Percentiles rank a stretch among this genome's conserved stretches.
Evolutionary conservation across 2,113 vertebrate species (phyloP).

Genomic region (Anguilla japonica): DNA sequence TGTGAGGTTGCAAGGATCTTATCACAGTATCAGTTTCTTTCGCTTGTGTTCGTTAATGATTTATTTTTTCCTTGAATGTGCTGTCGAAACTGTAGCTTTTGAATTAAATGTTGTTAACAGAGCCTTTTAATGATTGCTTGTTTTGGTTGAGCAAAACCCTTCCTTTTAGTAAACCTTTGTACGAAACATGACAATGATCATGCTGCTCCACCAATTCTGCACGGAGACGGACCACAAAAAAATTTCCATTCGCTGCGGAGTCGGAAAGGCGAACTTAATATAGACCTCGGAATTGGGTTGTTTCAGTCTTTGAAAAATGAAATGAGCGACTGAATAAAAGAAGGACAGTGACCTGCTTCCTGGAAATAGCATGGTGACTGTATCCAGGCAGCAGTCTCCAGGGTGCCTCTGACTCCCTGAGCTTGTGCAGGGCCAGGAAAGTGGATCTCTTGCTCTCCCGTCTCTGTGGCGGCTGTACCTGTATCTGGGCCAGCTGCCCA

Average conservation of each 20-base stretch:
- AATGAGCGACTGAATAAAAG: slow-evolving; percentile 59
- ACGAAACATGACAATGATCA: slow-evolving; percentile 11
- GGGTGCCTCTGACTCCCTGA: slow-evolving; percentile 44
- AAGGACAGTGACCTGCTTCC: slow-evolving; percentile 76
- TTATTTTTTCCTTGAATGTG: not conserved
- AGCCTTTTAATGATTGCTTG: not conserved
- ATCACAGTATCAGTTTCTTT: too few species aligned
- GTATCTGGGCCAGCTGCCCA: slow-evolving; percentile 41
- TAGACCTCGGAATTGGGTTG: slow-evolving; percentile 44
- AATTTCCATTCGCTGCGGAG: not conserved
- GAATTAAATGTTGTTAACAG: not conserved
- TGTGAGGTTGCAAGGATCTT: too few species aligned
- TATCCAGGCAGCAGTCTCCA: slow-evolving; percentile 60
- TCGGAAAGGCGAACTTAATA: slow-evolving; percentile 12
- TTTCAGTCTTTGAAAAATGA: slow-evolving; percentile 54
- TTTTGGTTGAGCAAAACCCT: not conserved
- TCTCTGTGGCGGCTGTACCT: slow-evolving; percentile 31
- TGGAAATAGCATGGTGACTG: slow-evolving; percentile 73
- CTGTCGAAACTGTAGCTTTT: not conserved
- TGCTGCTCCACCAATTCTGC: not conserved
- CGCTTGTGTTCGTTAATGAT: too few species aligned
- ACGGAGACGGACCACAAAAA: not conserved
- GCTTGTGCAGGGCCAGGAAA: slow-evolving; percentile 43
- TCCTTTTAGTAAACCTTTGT: not conserved
- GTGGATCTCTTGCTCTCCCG: slow-evolving; percentile 33